These are phyloP conservation scores for Masticophis lateralis DNA, from an alignment of 2,797 vertebrate genomes.

Conservation along the genomic window DNA sequence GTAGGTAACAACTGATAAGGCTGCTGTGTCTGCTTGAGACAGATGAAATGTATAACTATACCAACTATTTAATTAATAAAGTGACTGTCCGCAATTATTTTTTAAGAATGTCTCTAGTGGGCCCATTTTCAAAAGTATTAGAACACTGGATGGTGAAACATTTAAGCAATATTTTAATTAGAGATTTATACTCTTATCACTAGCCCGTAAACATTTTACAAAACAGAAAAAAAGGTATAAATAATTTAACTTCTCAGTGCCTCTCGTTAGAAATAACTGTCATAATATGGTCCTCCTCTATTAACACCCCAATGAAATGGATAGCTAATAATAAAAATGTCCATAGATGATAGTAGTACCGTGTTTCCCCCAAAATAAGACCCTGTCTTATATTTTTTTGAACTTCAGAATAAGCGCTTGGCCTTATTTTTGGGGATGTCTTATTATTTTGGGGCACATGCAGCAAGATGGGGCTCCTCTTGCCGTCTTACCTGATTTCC, in stretches of 20 bases:
- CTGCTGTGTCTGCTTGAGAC: not conserved
- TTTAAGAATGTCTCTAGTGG: not conserved
- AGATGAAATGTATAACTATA: not conserved
- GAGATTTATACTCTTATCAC: not conserved
- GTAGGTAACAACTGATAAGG: not conserved
- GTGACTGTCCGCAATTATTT: not conserved
- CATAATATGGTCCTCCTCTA: not conserved
- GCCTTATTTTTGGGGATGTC: too few species aligned
- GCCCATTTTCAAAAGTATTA: not conserved
- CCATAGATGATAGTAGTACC: too few species aligned
- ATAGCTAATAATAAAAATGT: not conserved
- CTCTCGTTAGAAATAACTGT: not conserved
- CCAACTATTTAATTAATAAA: not conserved
- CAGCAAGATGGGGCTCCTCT: too few species aligned
- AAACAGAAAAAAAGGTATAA: not conserved
- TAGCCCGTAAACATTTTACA: not conserved
- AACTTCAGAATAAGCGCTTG: too few species aligned
- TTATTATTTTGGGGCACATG: too few species aligned
- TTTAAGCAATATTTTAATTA: not conserved
- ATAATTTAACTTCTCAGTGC: not conserved
- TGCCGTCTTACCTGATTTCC: too few species aligned
- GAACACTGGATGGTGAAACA: not conserved
- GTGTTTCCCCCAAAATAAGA: too few species aligned
- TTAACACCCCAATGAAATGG: not conserved
- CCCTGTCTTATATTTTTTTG: too few species aligned